Evolutionary conservation across 1,140 invertebrate species (phyloP), one percentile per base, ranked within the genome.

Genomic region (Leguminivora glycinivorella): DNA sequence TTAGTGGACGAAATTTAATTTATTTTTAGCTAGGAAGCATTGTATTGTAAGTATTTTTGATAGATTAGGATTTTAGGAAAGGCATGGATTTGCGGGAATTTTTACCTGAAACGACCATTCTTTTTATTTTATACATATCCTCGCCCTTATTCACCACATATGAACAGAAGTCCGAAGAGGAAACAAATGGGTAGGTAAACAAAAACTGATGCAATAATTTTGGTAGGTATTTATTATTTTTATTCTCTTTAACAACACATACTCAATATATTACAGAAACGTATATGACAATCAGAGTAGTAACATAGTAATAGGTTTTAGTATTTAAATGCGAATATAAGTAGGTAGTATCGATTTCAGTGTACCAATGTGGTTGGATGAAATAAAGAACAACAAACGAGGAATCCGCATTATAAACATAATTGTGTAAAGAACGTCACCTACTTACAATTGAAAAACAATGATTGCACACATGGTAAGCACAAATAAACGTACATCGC

Each of bases 191-290:
- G 34, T 9, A 76, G 34, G 34, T 9, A 76, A 73, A 74, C 26
- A 17, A 29, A 63, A 63, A 63, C 25, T 31, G 58, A 75, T 56
- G 68, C 67, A 56, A 78, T 80, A 83, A 82, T 87, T 72, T 85
- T 80, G 78, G 69, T 70, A 63, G 78, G 78, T 88, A 91, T 92
- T 92, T 92, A 92, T 92, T 92, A 92, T 85, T 92, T 92, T 91
- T 91, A 91, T 90, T 92, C 89, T 92, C 86, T 89, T 92, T 90
- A 92, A 92, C 92, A 92, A 92, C 92, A 92, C 92, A 92, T 92
- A 92, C 88, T 91, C 89, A 88, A 92, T 92, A 90, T 91, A 90
- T 92, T 92, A 92, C 92, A 92, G 91, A 92, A 92, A 92, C 89
- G 87, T 92, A 92, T 91, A 89, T 91, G 89, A 92, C 88, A 92